phyloP scores from a whole-genome alignment of 2,113 vertebrate species.

The Pseudois nayaur region DNA sequence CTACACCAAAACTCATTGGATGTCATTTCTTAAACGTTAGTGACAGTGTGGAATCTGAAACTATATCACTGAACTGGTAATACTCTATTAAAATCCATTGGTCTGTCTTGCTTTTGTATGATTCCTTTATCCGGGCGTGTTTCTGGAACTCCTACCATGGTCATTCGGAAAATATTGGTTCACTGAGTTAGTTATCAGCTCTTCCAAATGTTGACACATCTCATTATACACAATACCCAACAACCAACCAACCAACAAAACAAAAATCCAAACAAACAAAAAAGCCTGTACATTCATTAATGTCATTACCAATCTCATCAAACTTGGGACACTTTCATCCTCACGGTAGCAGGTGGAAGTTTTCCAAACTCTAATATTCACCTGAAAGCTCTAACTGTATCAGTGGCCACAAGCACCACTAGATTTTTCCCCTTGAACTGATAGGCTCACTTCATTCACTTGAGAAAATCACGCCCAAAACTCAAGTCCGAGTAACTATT shows the following conservation, averaged over 20 bases:
- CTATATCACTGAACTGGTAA: too few relatives aligned
- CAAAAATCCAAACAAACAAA: neutral
- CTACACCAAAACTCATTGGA: too few relatives aligned
- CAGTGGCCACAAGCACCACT: neutral
- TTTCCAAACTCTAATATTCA: constrained; percentile 4
- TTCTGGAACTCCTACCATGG: too few relatives aligned
- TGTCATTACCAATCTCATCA: neutral
- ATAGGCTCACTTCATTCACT: neutral
- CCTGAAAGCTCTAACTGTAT: neutral
- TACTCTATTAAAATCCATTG: too few relatives aligned
- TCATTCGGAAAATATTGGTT: too few relatives aligned
- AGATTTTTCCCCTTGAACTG: neutral
- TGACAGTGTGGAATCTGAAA: too few relatives aligned
- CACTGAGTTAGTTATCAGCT: neutral
- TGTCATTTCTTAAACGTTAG: too few relatives aligned
- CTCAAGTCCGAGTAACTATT: neutral
- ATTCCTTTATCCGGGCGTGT: too few relatives aligned
- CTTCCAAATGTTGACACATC: constrained; percentile 1
- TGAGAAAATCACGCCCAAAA: neutral
- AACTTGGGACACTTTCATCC: neutral
- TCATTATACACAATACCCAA: neutral
- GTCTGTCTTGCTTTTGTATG: too few relatives aligned
- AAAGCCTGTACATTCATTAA: neutral
- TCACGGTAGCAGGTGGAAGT: neutral
- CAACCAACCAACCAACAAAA: neutral